Evolutionary conservation across 2,797 vertebrate species (phyloP), one percentile per base, ranked within the genome.

Genomic region (Balearica regulorum): DNA sequence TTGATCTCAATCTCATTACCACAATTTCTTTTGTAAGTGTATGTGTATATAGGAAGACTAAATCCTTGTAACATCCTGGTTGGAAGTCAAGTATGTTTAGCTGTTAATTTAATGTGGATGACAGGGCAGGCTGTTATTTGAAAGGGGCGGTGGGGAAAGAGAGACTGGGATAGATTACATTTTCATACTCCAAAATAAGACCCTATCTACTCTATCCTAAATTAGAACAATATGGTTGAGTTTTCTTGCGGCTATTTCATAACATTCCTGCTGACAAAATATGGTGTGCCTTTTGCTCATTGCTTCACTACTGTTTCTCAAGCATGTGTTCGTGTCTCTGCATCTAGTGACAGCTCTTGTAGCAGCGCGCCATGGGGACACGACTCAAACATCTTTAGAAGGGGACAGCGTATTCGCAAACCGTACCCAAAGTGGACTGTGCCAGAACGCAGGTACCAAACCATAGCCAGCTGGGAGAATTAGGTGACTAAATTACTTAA

Each of bases 211-310:
- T 90, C 49, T 72, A 24, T 51, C 24, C 54, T 83, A 87, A 95
- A 96, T 95, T 84, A 81, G 62, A 96, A 94, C 58, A 94, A n/a
- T 91, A 82, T 77, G 87, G 70, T 48, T 84, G 53, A 76, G 53
- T 90, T 94, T 93, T 91, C 76, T 80, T 95, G 92, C 94, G 91
- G 93, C 89, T 93, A 28, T 94, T 96, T 94, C 49, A 54, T 91
- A 92, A 90, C 83, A 65, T 85, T 93, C 51, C 76, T 73, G 28
- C 57, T 85, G 83, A 94, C 83, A 89, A 90, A 94, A 61, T 73
- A 87, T 61, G 64, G 39, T 3, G 15, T 89, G 86, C 49, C 29
- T 94, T 82, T 89, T 87, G 64, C 76, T 94, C 14, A 2, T 83
- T 82, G 60, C 82, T 89, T 81, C 87, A 91, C 92, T 91, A 61